Base-by-base conservation (phyloP, 2,888 invertebrate genomes). In the Ochropleura leucogaster region DNA sequence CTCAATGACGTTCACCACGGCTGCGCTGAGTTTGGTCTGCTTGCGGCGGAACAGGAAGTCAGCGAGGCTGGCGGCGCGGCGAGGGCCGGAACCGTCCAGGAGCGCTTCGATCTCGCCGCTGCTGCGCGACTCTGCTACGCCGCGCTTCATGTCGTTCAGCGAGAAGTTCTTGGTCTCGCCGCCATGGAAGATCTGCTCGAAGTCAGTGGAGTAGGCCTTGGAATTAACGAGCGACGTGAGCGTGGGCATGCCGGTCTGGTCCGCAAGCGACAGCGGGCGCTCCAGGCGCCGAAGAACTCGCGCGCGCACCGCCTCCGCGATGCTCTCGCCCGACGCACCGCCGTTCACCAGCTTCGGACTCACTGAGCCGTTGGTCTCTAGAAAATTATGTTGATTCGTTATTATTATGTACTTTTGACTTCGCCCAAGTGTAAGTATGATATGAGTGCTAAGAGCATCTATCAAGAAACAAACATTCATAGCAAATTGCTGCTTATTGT, bases 241-340 rank as follows among this genome's bases (percentile, higher is more conserved):
- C 3, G 90, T 87, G 4, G 94, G 91, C 46, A 91, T 86, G 59
- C 87, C 88, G 10, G 92, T 87, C 59, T 85, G 89, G 77, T 94
- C 95, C 0, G 93, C 93, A 3, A 94, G 89, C 0, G 96, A 95
- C 65, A 91, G 90, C 5, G 96, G 96, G 0, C 96, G 93, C 84
- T 93, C 92, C 20, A 92, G 85, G 0, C 90, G 92, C 7, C 89
- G 90, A 4, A 84, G 82, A 1, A 93, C 94, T n/a, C 95, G 91
- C 20, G 91, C 92, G 16, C 93, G 93, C 60, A 95, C 94, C 0
- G 92, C 93, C 49, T 90, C 88, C 10, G 93, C 93, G 30, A 94
- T 68, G 75, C 92, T 93, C 77, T 94, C 95, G n/a, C 88, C 91
- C 0, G 94, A 93, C 9, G 89, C 86, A 0, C 74, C 84, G 3